These are phyloP conservation scores for Fistularia commersonii DNA, from an alignment of 2,797 vertebrate genomes.

Conservation along the genomic window DNA sequence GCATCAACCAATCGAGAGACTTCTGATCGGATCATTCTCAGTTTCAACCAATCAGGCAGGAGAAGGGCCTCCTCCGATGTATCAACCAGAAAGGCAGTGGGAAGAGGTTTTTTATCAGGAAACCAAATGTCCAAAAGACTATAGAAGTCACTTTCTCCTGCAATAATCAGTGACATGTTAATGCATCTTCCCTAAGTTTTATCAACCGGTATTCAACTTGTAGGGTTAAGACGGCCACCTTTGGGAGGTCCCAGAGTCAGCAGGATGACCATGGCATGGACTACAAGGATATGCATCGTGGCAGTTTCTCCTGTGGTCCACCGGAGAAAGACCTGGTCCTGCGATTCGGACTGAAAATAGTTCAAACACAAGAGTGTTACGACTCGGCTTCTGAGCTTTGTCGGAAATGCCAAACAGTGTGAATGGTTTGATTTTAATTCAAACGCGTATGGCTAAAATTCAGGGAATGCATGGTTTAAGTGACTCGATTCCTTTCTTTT, in stretches of 20 bases:
- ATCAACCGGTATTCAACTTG: background rate
- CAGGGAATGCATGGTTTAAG: no score
- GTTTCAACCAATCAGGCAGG: slow-evolving; percentile 95
- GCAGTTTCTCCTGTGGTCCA: slow-evolving; percentile 96
- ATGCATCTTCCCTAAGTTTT: background rate
- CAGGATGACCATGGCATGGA: slow-evolving; percentile 97
- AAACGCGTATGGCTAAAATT: no score
- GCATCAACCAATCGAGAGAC: slow-evolving; percentile 93
- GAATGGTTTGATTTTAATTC: no score
- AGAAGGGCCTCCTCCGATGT: slow-evolving; percentile 95
- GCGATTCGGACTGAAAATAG: slow-evolving; percentile 87
- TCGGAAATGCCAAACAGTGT: background rate
- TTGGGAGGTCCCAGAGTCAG: slow-evolving; percentile 76
- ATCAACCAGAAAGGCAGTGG: slow-evolving; percentile 96
- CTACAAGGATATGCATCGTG: slow-evolving; percentile 98
- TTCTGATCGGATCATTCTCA: slow-evolving; percentile 97
- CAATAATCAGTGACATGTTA: slow-evolving; percentile 4
- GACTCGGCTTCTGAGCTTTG: background rate
- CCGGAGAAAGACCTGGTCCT: slow-evolving; percentile 96
- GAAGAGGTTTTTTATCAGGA: slow-evolving; percentile 93
- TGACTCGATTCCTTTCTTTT: no score
- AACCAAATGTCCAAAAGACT: slow-evolving; percentile 95
- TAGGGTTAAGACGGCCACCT: slow-evolving; percentile 40
- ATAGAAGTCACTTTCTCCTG: slow-evolving; percentile 87
- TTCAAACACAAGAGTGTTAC: background rate